Percentiles rank a stretch among this genome's conserved stretches.
phyloP scores from a whole-genome alignment of 2,113 vertebrate species.

The Hiodon alosoides region DNA sequence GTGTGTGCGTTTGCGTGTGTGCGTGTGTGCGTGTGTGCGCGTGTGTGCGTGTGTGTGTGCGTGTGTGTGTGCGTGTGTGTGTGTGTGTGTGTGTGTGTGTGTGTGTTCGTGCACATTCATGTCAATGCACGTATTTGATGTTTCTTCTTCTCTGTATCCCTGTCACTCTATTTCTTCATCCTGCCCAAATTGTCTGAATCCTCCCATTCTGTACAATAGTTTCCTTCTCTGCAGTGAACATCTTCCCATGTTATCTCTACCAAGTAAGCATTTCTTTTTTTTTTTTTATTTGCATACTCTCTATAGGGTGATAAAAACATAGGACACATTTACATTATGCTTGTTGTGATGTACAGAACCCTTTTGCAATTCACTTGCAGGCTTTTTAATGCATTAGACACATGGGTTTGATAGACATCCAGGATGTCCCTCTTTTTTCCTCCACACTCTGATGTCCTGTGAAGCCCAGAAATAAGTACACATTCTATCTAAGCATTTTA shows the following conservation, averaged over 20 bases:
- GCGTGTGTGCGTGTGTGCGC: conserved; percentile 43
- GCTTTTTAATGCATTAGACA: conserved; percentile 39
- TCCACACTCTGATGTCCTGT: conserved; percentile 55
- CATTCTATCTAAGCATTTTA: conserved; percentile 53
- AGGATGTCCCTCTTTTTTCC: conserved; percentile 32
- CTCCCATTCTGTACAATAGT: conserved; percentile 23
- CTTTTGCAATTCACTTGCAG: conserved; percentile 29
- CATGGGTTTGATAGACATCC: conserved; percentile 43
- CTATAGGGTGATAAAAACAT: conserved; percentile 28
- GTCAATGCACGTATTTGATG: conserved; percentile 29
- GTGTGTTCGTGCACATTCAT: neutral
- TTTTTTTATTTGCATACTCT: conserved; percentile 11
- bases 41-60: conserved; percentile 46
- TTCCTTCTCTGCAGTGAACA: conserved; percentile 28
- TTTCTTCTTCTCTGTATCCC: too few species aligned
- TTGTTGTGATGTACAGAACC: conserved; percentile 7
- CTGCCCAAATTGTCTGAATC: conserved; percentile 40
- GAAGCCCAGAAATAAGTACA: conserved; percentile 55
- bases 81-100: conserved; percentile 17
- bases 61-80: conserved; percentile 34
- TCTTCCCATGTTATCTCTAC: conserved; percentile 4
- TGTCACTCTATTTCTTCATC: conserved; percentile 17
- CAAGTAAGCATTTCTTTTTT: conserved; percentile 21
- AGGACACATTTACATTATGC: conserved; percentile 10
- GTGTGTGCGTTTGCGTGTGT: too few species aligned